Evolutionary conservation across 2,888 invertebrate species (phyloP), one percentile per base, ranked within the genome.

Genomic region (Ptilodon capucinus): DNA sequence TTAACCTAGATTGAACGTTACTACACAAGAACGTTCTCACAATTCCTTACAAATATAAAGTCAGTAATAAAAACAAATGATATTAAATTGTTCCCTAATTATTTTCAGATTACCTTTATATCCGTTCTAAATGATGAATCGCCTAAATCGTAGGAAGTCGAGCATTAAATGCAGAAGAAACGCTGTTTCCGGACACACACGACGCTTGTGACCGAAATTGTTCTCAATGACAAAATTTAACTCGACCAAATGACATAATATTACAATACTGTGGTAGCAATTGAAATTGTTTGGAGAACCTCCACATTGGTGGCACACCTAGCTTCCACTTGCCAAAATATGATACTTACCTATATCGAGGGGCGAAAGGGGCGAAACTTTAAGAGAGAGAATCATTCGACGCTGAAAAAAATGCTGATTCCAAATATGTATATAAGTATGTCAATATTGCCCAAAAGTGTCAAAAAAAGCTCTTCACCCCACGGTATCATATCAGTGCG

Each of bases 151-250:
- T 70, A 68, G 80, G 81, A 84, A 81, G 75, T 71, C 45, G 64
- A 57, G 60, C 60, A 82, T 83, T 84, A 84, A 38, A 19, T 6
- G 19, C 52, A 59, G 52, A 51, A 59, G 57, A 64, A 48, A 52
- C 66, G 50, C 60, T 53, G 66, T 77, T 78, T 86, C 84, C 84
- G 84, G 79, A 81, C 79, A 74, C 77, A 80, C 82, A 79, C 83
- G 85, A 68, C 53, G 81, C 48, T 68, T 65, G 46, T 41, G 14
- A 42, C 21, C 23, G 34, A 56, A 67, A 68, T 74, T 72, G 51
- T 40, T 11, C 16, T 16, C 23, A 14, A 39, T 23, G 25, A 46
- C 36, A 36, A 28, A n/a, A 28, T 38, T 21, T 38, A n/a, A 38
- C 13, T 38, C 19, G 19, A 38, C n/a, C 6, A 38, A 38, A 38